These are phyloP conservation scores for Trilocha varians DNA, from an alignment of 2,888 invertebrate species.

Conservation along the genomic window DNA sequence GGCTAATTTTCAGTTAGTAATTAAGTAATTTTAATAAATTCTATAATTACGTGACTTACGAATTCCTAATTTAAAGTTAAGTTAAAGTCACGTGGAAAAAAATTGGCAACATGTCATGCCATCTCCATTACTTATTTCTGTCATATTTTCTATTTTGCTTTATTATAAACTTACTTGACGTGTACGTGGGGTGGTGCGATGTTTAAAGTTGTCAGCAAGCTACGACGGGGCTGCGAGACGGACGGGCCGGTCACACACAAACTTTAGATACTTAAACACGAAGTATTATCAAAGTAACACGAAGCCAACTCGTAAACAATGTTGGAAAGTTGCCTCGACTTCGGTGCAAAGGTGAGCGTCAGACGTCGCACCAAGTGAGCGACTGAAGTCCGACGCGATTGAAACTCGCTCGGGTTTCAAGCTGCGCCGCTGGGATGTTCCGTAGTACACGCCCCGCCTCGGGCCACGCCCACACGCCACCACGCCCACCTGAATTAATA, in stretches of 20 bases:
- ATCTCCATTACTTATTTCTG: no score
- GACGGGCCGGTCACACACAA: neutral
- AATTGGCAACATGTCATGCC: no score
- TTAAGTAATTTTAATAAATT: no score
- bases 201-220: neutral
- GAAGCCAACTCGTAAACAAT: conserved; percentile 26
- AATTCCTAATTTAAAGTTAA: no score
- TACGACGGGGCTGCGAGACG: neutral
- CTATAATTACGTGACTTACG: no score
- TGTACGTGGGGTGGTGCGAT: conserved; percentile 49
- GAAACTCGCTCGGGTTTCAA: conserved; percentile 25
- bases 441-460: conserved; percentile 33
- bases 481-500: conserved; percentile 71
- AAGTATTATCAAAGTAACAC: neutral
- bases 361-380: conserved; percentile 56
- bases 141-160: neutral
- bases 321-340: conserved; percentile 33
- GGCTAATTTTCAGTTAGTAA: no score
- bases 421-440: conserved; percentile 35
- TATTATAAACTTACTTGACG: conserved; percentile 48
- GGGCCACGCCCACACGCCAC: conserved; percentile 40
- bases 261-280: neutral
- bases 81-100: no score
- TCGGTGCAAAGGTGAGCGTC: conserved; percentile 44
- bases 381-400: conserved; percentile 39